phyloP scores from a whole-genome alignment of 2,113 vertebrate genomes.

The Chlorodrepanis virens region DNA sequence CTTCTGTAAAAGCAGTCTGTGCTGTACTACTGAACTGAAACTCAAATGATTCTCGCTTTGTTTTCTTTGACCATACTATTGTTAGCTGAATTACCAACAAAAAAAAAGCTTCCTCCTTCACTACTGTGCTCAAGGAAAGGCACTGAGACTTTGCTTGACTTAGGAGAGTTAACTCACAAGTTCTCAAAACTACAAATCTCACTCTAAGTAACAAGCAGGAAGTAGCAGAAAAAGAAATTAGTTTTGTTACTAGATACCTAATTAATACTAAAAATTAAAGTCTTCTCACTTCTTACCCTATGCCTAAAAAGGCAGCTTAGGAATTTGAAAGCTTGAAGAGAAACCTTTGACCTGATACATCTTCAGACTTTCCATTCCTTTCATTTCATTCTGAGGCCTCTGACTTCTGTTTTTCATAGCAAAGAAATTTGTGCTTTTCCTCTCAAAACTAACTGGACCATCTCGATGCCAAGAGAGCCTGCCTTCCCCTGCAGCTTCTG shows the following conservation, averaged over 20 bases:
- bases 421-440: neutral
- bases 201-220: neutral
- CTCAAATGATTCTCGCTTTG: neutral
- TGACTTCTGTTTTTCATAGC: neutral
- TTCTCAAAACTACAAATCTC: neutral
- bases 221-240: accelerated
- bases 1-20: neutral
- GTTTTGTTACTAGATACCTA: neutral
- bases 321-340: neutral
- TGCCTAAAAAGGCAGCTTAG: neutral
- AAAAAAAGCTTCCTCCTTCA: neutral
- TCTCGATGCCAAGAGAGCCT: neutral
- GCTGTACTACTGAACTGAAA: neutral
- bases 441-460: neutral
- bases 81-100: neutral
- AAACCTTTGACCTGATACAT: neutral
- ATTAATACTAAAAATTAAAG: neutral
- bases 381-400: neutral
- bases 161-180: neutral
- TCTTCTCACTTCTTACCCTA: neutral
- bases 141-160: neutral
- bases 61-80: neutral
- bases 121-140: neutral
- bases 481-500: neutral
- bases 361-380: neutral